A percentile compares a stretch with the other conserved stretches of the same genome.
Conservation (phyloP, 1,140 invertebrate species). For the Drosophila nasuta region DNA sequence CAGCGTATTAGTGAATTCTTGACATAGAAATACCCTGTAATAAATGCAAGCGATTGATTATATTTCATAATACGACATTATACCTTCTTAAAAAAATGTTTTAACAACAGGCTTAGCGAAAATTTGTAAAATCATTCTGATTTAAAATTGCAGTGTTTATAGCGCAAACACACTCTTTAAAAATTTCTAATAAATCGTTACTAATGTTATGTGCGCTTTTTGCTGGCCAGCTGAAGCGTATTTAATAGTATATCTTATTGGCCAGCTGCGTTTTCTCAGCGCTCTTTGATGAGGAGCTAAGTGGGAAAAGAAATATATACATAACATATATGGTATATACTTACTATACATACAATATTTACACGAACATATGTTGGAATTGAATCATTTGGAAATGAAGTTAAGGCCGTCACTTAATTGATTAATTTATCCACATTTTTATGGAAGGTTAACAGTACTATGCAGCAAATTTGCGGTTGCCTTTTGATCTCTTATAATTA, state of each 20-base stretch:
- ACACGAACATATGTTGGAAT: slow-evolving; percentile 5
- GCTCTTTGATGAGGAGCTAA: neutral
- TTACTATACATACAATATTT: too few relatives aligned
- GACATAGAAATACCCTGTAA: slow-evolving; percentile 3
- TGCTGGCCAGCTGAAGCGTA: slow-evolving; percentile 2
- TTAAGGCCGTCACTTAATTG: slow-evolving; percentile 26
- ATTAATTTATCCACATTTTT: slow-evolving; percentile 32
- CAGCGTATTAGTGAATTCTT: slow-evolving; percentile 3
- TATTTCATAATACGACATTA: neutral
- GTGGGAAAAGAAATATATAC: slow-evolving; percentile 4
- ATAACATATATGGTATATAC: too few relatives aligned
- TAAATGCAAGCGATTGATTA: too few relatives aligned
- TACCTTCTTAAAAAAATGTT: neutral
- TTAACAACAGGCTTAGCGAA: neutral
- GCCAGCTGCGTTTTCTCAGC: slow-evolving; percentile 19
- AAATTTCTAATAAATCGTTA: slow-evolving; percentile 16
- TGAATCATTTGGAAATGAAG: slow-evolving; percentile 14
- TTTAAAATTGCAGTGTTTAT: slow-evolving; percentile 6
- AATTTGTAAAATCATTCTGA: neutral
- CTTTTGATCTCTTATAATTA: neutral
- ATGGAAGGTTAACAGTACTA: neutral
- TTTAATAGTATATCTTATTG: slow-evolving; percentile 22
- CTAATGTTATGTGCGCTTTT: neutral
- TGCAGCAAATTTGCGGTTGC: neutral
- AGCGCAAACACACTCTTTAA: neutral